Percentiles rank a stretch among this genome's conserved stretches.
phyloP scores from a whole-genome alignment of 2,888 invertebrate genomes.

The Troglohyphantes excavatus region DNA sequence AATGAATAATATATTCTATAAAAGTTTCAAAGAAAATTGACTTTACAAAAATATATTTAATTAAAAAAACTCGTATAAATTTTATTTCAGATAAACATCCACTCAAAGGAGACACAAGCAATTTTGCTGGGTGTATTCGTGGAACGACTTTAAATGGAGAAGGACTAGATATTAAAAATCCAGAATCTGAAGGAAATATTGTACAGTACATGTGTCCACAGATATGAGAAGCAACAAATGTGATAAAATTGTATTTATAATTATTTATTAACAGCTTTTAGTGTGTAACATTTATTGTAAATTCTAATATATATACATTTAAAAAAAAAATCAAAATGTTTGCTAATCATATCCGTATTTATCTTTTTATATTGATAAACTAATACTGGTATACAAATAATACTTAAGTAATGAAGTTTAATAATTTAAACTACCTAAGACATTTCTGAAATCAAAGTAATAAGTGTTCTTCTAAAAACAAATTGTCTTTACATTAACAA shows the following conservation, averaged over 20 bases:
- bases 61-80: too few species aligned
- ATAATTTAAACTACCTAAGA: too few species aligned
- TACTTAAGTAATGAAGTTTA: too few species aligned
- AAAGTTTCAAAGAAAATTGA: too few species aligned
- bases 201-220: constrained; percentile 57
- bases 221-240: constrained; percentile 24
- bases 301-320: constrained; percentile 53
- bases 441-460: too few species aligned
- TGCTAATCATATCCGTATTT: not conserved
- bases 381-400: too few species aligned
- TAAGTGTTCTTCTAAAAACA: too few species aligned
- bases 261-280: constrained; percentile 73
- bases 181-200: constrained; percentile 41
- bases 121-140: constrained; percentile 61
- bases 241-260: constrained; percentile 72
- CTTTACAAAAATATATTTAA: too few species aligned
- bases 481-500: too few species aligned
- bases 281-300: constrained; percentile 61
- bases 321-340: constrained; percentile 3
- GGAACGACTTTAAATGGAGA: constrained; percentile 56
- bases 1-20: too few species aligned
- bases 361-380: not conserved
- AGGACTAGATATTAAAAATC: constrained; percentile 57
- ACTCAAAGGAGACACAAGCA: not conserved
- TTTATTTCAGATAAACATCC: constrained; percentile 42